Evolutionary conservation across 2,797 vertebrate genomes (phyloP).

Genomic region (Balearica regulorum): DNA sequence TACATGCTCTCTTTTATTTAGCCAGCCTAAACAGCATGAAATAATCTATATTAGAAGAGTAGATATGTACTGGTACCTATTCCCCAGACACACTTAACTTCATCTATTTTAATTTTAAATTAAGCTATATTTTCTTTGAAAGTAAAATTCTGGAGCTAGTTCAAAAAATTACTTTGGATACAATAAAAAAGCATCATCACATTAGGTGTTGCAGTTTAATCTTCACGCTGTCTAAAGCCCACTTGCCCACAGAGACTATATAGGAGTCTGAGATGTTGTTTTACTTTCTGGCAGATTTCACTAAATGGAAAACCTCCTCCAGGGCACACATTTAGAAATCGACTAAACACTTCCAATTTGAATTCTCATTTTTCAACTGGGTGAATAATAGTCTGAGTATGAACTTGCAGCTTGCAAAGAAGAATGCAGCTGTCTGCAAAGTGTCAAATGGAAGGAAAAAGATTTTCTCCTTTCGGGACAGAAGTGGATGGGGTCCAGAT

Average conservation of each 20-base stretch:
- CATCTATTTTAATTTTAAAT: constrained; percentile 37
- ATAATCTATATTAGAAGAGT: not conserved
- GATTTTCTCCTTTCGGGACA: not conserved
- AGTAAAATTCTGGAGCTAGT: not conserved
- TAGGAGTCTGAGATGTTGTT: not conserved
- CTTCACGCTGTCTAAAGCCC: constrained; percentile 3
- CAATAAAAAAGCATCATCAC: constrained; percentile 8
- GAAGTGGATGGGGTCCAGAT: not conserved
- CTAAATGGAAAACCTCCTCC: constrained; percentile 36
- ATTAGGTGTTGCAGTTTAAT: constrained; percentile 29
- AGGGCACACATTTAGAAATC: constrained; percentile 40
- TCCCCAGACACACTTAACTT: not conserved
- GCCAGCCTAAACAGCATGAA: not conserved
- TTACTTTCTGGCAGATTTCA: constrained; percentile 42
- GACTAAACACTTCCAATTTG: constrained; percentile 42
- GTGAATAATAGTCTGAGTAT: constrained; percentile 32
- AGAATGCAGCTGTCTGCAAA: not conserved
- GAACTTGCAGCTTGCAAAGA: not conserved
- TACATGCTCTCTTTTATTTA: not conserved
- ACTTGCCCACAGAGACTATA: constrained; percentile 10
- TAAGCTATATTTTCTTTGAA: constrained; percentile 8
- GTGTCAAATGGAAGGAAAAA: not conserved
- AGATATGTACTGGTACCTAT: not conserved
- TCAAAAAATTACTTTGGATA: not conserved
- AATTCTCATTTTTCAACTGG: constrained; percentile 51